Evolutionary conservation across 2,888 invertebrate genomes (phyloP).

Genomic region (Antheraea yamamai): DNA sequence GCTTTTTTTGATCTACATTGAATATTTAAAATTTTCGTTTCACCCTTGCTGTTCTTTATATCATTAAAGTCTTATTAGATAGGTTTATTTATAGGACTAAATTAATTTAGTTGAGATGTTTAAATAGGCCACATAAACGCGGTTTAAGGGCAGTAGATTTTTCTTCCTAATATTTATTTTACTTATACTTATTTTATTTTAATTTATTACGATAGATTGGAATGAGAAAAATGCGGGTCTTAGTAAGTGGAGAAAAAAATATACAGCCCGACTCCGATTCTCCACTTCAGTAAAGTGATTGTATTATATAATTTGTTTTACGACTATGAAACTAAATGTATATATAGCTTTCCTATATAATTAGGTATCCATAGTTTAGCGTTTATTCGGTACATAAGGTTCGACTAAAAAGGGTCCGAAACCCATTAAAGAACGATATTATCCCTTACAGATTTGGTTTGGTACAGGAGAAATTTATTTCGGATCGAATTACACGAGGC

Average conservation of each 20-base stretch:
- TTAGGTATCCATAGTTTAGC: neutral
- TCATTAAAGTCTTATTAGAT: neutral
- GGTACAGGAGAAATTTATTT: constrained; percentile 32
- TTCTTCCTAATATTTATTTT: no score
- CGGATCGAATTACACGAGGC: constrained; percentile 33
- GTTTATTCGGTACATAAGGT: constrained; percentile 1
- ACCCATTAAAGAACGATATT: constrained; percentile 32
- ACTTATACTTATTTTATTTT: no score
- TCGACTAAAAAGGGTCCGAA: constrained; percentile 27
- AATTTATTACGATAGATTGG: no score
- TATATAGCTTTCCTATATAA: neutral
- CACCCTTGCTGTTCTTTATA: neutral
- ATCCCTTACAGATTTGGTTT: constrained; percentile 31
- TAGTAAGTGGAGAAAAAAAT: no score
- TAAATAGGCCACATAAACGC: no score
- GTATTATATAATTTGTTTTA: neutral
- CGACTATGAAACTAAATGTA: neutral
- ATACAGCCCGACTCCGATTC: no score
- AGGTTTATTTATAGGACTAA: neutral
- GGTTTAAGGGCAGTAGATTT: no score
- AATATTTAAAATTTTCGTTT: neutral
- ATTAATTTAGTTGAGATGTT: neutral
- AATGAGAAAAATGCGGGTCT: no score
- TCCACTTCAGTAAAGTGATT: no score
- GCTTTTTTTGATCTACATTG: no score